Base-by-base conservation (phyloP, 2,888 invertebrate species). In the Mythimna albipuncta region DNA sequence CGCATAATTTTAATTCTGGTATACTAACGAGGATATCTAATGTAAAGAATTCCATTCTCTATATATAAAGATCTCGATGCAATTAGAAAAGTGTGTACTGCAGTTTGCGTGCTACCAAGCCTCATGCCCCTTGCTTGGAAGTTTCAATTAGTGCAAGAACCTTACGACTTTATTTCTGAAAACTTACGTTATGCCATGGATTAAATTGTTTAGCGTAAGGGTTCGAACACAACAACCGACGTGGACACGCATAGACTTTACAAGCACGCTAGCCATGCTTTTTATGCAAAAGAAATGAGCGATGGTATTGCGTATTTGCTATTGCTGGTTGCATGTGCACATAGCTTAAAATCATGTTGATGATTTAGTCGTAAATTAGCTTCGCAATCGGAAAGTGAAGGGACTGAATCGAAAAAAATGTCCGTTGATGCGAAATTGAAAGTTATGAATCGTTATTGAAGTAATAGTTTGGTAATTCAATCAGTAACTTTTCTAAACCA, bases 121-220 rank as follows among this genome's bases (percentile, higher is more conserved):
- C 55, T 26, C 69, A 38, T 59, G 68, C 69, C 16, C 38, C 78
- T 19, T 41, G 54, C 67, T 71, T 80, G 61, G 71, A 80, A 83
- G 77, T 83, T 84, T 81, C 75, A 84, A 80, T 80, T 80, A 80
- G 83, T 70, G 26, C 64, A 83, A 79, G 59, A 79, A 79, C 80
- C 64, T 63, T 52, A 83, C 69, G 69, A 75, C 81, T 83, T 81
- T 79, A 79, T 81, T 81, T 64, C 55, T 68, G 55, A 68, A 83
- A 83, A 81, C 62, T 82, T 59, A 41, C 55, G 69, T 78, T 74
- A 82, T 72, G 63, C 50, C 35, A 54, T 26, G 69, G 69, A 79
- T 67, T 73, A 82, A 69, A 82, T 65, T 64, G 75, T 80, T 82
- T 44, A 64, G 52, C 66, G 63, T 78, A 66, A 72, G 63, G 47